Percentiles rank a stretch among this genome's conserved stretches.
Conservation (phyloP, 2,113 vertebrate species). For the Cathartes aura region DNA sequence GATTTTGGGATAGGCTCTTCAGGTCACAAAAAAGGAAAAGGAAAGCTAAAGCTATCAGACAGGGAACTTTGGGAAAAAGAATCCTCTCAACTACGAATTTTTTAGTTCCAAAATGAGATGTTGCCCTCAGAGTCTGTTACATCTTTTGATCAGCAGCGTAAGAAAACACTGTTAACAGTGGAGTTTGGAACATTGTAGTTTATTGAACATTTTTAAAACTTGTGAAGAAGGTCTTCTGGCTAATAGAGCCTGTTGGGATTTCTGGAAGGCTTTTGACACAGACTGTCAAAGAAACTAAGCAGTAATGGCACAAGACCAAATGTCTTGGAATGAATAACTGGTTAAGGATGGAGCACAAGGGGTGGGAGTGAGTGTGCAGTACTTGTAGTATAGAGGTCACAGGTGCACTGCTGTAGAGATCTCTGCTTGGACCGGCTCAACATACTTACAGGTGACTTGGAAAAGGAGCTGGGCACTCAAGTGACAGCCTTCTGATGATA, state of each 20-base stretch:
- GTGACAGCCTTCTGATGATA: neutral
- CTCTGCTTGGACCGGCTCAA: neutral
- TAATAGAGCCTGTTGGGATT: neutral
- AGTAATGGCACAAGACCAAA: neutral
- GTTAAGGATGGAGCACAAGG: neutral
- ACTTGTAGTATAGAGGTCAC: neutral
- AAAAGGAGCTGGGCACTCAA: neutral
- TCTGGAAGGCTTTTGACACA: neutral
- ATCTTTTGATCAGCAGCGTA: neutral
- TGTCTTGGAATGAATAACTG: neutral
- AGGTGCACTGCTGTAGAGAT: accelerated
- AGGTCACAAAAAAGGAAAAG: neutral
- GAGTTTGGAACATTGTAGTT: neutral
- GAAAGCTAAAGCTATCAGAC: neutral
- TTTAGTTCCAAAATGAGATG: neutral
- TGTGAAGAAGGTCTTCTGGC: neutral
- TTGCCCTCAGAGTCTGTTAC: neutral
- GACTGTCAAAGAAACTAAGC: neutral
- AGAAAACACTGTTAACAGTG: neutral
- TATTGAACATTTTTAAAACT: neutral
- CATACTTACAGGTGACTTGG: neutral
- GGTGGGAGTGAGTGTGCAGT: neutral
- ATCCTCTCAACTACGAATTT: neutral
- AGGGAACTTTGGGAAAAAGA: neutral
- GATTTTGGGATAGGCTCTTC: neutral